Base-by-base conservation (phyloP, 2,888 invertebrate species). In the Bombylius discolor region DNA sequence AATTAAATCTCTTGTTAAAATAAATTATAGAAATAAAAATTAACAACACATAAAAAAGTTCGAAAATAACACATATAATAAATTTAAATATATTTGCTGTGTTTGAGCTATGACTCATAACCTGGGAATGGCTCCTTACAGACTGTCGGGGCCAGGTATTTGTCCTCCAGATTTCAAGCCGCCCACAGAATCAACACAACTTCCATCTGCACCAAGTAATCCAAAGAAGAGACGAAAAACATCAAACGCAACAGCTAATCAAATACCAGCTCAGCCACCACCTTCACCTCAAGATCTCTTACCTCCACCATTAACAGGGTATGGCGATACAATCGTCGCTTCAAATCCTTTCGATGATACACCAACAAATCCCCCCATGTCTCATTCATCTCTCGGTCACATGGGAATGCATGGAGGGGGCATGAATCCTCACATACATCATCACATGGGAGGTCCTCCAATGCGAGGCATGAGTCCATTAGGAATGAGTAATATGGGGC, bases 281-380 rank as follows among this genome's bases (percentile, higher is more conserved):
- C 86, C 84, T 58, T 83, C 81, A 67, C 87, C 84, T 66, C 85
- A 89, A 73, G 84, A 90, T 68, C 76, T 92, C 60, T 65, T 71
- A 53, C 92, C 92, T 49, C 92, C 92, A 34, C 83, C 85, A 4
- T 78, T 91, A 66, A 85, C 89, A 49, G 91, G 91, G 63, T 93
- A 89, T 74, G 93, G 93, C 45, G 94, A 94, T 70, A 94, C 93
- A 58, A 91, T 95, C 68, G 86, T 93, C 59, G 94, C 94, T 57
- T 92, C 91, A 60, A 95, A 95, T 76, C 94, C 94, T 46, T 95
- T 95, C 72, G 94, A 95, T 75, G 94, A 95, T 71, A 88, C 89
- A 54, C 72, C 72, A 52, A 70, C 68, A 61, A 67, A 70, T 33
- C 66, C 68, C 32, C 66, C 67, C 47, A 77, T 79, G 51, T 74